phyloP scores from a whole-genome alignment of 2,113 vertebrate species.

The Hipposideros armiger region DNA sequence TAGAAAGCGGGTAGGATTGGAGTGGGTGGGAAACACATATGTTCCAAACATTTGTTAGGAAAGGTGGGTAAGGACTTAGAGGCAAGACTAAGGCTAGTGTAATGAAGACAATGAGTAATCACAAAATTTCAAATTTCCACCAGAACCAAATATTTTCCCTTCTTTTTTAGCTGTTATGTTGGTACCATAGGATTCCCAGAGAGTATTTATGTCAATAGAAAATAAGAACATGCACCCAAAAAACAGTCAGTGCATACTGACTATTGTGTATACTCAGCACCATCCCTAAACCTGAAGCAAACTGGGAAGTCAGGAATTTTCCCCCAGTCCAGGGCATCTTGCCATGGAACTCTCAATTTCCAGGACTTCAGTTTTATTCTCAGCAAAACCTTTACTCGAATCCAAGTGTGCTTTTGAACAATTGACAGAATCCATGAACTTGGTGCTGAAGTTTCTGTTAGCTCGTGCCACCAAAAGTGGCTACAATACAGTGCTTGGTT shows the following conservation, averaged over 20 bases:
- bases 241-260: background rate
- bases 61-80: background rate
- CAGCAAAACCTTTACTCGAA: background rate
- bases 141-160: background rate
- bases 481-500: background rate
- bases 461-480: background rate
- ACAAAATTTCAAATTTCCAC: constrained; percentile 16
- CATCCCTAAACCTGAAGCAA: background rate
- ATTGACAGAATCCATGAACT: background rate
- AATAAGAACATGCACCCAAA: background rate
- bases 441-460: background rate
- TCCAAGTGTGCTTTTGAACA: background rate
- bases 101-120: background rate
- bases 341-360: background rate
- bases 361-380: background rate
- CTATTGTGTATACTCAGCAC: too few species aligned
- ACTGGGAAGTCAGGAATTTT: background rate
- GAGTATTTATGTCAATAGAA: background rate
- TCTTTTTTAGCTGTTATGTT: background rate
- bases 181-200: background rate
- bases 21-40: background rate
- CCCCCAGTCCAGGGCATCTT: background rate
- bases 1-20: background rate
- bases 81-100: background rate
- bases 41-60: background rate